phyloP scores from a whole-genome alignment of 2,888 invertebrate genomes.

The Nezara viridula region DNA sequence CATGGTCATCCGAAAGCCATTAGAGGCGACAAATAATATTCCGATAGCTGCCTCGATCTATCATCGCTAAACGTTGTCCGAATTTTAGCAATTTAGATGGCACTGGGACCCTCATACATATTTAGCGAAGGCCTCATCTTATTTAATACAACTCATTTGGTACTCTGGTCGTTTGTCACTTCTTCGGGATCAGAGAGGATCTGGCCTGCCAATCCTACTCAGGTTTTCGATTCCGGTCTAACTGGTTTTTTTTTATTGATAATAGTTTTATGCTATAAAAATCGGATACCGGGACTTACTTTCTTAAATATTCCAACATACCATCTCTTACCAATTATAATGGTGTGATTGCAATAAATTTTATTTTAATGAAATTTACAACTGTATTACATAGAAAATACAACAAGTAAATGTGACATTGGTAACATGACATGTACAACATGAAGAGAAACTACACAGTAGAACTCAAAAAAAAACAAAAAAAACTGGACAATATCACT shows the following conservation, averaged over 20 bases:
- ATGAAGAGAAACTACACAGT: no score
- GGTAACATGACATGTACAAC: no score
- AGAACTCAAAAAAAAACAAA: no score
- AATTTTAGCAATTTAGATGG: slow-evolving; percentile 42
- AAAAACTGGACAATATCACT: no score
- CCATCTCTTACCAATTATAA: no score
- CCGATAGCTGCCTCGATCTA: slow-evolving; percentile 15
- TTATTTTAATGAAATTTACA: no score
- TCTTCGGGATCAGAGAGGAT: slow-evolving; percentile 18
- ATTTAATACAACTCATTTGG: slow-evolving; percentile 58
- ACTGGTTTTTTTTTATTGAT: background rate
- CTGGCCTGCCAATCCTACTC: background rate
- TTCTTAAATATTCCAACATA: no score
- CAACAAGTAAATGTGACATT: no score
- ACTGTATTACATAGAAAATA: no score
- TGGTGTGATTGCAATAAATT: no score
- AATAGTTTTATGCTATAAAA: background rate
- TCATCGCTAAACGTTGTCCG: slow-evolving; percentile 44
- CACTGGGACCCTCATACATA: slow-evolving; percentile 14
- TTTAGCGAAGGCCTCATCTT: slow-evolving; percentile 2
- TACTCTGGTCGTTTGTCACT: slow-evolving; percentile 56
- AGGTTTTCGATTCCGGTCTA: background rate
- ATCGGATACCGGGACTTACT: no score
- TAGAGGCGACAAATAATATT: slow-evolving; percentile 26
- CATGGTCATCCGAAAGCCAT: slow-evolving; percentile 27